Evolutionary conservation across 2,113 vertebrate genomes (phyloP), one percentile per base, ranked within the genome.

Genomic region (Toxotes chatareus): DNA sequence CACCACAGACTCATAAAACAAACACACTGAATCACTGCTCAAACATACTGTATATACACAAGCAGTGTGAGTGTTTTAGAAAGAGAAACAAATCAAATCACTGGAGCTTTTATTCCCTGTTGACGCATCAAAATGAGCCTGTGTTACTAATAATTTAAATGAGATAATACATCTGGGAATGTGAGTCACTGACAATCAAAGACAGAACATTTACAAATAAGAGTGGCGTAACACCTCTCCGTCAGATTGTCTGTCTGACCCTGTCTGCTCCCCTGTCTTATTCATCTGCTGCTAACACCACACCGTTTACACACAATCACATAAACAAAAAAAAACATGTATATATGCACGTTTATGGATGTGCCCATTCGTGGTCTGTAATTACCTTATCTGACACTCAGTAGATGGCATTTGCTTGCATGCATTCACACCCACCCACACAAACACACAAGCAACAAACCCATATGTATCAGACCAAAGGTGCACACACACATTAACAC

Each of bases 121-220:
- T 63, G 76, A 38, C 0, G 3, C 40, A 47, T 81, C 56, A 67
- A 80, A 83, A 85, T 73, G 87, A 60, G 11, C 13, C 44, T 16
- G 13, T 44, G 63, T 71, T 78, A 32, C 64, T 82, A 76, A 89
- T 77, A 77, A 71, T 85, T 80, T n/a, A 82, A 62, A 80, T 16
- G 27, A 46, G 65, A 70, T 74, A 62, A 82, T 65, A 53, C 79
- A 82, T 76, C 66, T 49, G 79, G 53, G 88, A 69, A 59, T 36
- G 56, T 27, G 44, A 53, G 68, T 72, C 70, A 32, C 64, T 74
- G 83, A 77, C 56, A 81, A 78, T 66, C 64, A 67, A 76, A 86
- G 67, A 63, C 3, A 40, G 47, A 86, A 34, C 49, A 55, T 65
- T 76, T 70, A 71, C 64, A 86, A 78, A 49, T 49, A 49, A 49